Base-by-base conservation (phyloP, 23 tunicate species). In the Styela clava region DNA sequence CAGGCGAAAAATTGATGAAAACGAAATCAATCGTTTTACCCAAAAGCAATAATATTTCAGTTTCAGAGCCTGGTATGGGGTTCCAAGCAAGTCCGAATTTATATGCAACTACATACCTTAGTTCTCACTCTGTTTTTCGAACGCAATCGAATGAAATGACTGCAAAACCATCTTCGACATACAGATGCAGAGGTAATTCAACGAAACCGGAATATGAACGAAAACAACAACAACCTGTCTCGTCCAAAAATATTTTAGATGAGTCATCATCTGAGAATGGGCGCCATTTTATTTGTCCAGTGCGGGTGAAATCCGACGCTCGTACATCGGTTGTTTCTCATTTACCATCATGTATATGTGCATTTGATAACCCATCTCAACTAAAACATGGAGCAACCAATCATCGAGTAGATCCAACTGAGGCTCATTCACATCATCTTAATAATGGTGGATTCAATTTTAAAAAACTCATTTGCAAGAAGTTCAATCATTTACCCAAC, bases 251-350 rank as follows among this genome's bases (percentile, higher is more conserved):
- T 7, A 5, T 12, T 12, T 44, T 12, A 12, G 12, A 44, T 44
- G 56, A 44, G 22, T 67, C 71, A 27, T 67, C 71, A 25, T 25
- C 71, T 25, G 22, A 67, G 16, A 67, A 67, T 67, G 31, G 30
- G 16, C 71, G 71, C 71, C 71, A 67, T 67, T 67, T 67, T 67
- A 25, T 67, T 25, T 67, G 30, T 67, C 71, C 71, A 44, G 56
- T 44, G 56, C 12, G 7, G 56, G 12, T 5, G 56, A 44, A 44
- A 44, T 44, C 56, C 12, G 56, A 44, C 56, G 56, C 71, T 0
- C 30, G 22, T 25, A 67, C 71, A 12, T 67, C 71, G 2, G 71
- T 67, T 25, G 71, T 67, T 27, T 67, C 71, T 1, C 71, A 67
- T 67, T 29, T 29, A 67, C 71, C 30, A 25, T 67, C 71, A 1